phyloP scores from a whole-genome alignment of 30 jellyfish, hydroid and myxozoan species.

The Catostylus mosaicus region DNA sequence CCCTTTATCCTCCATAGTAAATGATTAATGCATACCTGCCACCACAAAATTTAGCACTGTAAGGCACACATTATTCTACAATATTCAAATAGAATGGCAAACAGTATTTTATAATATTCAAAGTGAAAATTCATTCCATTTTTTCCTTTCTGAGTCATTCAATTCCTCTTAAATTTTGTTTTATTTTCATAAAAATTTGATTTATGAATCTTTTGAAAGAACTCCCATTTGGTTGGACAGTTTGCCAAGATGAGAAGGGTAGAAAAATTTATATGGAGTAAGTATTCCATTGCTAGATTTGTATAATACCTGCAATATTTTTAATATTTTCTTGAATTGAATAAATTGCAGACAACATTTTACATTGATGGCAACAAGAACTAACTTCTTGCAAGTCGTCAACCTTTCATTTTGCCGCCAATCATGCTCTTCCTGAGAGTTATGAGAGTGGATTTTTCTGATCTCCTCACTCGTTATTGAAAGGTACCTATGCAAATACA shows the following conservation, averaged over 20 bases:
- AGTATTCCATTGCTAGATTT: slow-evolving; percentile 6
- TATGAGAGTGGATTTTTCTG: background rate
- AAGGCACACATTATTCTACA: background rate
- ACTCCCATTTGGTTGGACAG: slow-evolving; percentile 95
- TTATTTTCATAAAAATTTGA: background rate
- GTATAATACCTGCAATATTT: background rate
- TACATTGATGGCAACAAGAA: too few species aligned
- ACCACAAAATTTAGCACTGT: background rate
- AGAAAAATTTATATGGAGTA: slow-evolving; percentile 74
- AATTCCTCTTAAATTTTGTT: too few species aligned
- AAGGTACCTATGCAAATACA: too few species aligned
- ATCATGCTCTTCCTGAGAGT: background rate
- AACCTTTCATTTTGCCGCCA: background rate
- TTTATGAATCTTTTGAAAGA: slow-evolving; percentile 32
- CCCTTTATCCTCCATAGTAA: too few species aligned
- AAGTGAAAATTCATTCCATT: background rate
- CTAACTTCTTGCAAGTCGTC: background rate
- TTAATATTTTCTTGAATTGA: background rate
- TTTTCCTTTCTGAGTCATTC: background rate
- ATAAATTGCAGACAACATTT: too few species aligned
- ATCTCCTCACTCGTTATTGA: too few species aligned
- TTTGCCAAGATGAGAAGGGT: slow-evolving; percentile 83
- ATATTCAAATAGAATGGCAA: background rate
- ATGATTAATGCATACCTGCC: background rate
- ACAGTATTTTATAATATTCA: too few species aligned